Base-by-base conservation (phyloP, 2,888 invertebrate genomes). In the Gymnosoma rotundatum region DNA sequence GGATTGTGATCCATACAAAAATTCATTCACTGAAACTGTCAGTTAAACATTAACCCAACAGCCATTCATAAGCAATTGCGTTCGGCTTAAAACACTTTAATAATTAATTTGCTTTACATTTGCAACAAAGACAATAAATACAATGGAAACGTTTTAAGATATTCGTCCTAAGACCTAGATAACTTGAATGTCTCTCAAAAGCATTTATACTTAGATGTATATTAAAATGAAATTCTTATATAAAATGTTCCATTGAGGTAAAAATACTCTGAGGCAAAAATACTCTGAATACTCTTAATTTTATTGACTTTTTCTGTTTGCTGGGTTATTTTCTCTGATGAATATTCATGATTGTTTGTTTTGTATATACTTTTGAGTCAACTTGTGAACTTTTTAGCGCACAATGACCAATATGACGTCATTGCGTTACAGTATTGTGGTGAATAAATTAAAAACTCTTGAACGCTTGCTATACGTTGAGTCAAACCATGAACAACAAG, bases 391-490 rank as follows among this genome's bases (percentile, higher is more conserved):
- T 81, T 61, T 75, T 74, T 70, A 74, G 54, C 38, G 60, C 42
- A 76, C 79, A 79, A 56, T 76, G 67, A 73, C 63, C 74, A 83
- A 66, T 42, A 78, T 84, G 84, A 84, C 84, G 81, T 81, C 81
- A 84, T 81, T 63, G 16, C 16, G n/a, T 48, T 58, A 42, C 45
- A 38, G 2, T 56, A 56, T 50, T 45, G 78, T 81, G 81, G 84
- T 78, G 83, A 83, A 78, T 78, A 84, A 70, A 78, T 79, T 76
- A 76, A 69, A 60, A 66, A 7, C 18, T 70, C 66, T 50, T 74
- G 32, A 70, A 58, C 12, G 58, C 32, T 48, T 36, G 38, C 38
- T 25, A 16, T 70, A 54, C 32, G n/a, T 52, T 52, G 50, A n/a
- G 9, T 18, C 18, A 16, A 52, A 52, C 8, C 60, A 60, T n/a